Base-by-base conservation (phyloP, 2,797 vertebrate genomes). In the Megaceryle alcyon region DNA sequence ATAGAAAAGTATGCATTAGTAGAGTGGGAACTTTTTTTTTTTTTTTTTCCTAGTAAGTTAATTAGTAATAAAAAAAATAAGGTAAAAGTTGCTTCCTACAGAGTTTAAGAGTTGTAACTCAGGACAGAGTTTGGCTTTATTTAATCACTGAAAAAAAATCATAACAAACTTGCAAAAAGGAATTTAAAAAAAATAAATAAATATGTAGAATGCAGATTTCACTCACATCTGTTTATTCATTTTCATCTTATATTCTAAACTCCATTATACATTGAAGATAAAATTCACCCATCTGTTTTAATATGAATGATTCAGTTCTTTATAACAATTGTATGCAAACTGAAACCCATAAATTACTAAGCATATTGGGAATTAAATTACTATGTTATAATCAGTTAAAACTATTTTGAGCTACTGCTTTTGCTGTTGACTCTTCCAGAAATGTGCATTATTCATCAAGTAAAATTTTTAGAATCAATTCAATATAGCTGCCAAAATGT, bases 261-360 rank as follows among this genome's bases (percentile, higher is more conserved):
- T 73, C 33, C 49, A 83, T 86, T 78, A 60, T 29, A 75, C 1
- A 3, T 46, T 86, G 51, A 83, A 92, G 39, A 43, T 82, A 86
- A 88, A 88, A 79, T 83, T 83, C 69, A 68, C 33, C 61, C 83
- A 92, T 90, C 69, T 94, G 70, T 78, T 92, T 95, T 76, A 59
- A 54, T 48, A 88, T 68, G 37, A 95, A 90, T 83, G 65, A 83
- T 92, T 92, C 80, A 75, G 66, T 83, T 90, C 31, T 63, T 71
- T 78, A 10, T 49, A 83, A 78, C 31, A 81, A 60, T 46, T 53
- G 3, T 26, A 68, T 92, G 82, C n/a, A 78, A 64, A 86, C 70
- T 54, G 37, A 70, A 91, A 69, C 37, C 65, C 19, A 70, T 63
- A 72, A 88, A 65, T 77, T 81, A 13, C 48, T 81, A 83, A 86